These are phyloP conservation scores for Apamea monoglypha DNA, from an alignment of 2,888 invertebrate species.

Conservation along the genomic window DNA sequence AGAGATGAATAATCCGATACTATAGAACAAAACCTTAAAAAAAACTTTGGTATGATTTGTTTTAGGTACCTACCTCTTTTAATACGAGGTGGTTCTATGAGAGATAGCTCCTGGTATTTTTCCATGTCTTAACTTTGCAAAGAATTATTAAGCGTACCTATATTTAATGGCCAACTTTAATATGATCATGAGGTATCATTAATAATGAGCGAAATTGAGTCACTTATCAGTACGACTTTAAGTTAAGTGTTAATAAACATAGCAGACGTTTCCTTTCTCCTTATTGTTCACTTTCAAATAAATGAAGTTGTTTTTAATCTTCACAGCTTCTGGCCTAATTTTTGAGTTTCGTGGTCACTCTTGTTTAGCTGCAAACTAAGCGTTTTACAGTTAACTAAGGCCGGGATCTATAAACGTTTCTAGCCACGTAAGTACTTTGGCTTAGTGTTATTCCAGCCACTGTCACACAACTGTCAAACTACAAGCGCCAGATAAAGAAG, in stretches of 20 bases:
- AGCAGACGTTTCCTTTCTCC: neutral
- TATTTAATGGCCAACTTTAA: neutral
- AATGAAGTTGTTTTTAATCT: neutral
- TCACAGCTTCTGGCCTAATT: neutral
- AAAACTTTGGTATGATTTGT: neutral
- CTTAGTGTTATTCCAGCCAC: neutral
- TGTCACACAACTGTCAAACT: neutral
- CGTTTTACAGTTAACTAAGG: neutral
- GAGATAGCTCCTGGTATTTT: neutral
- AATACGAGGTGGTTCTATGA: neutral
- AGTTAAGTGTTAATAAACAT: neutral
- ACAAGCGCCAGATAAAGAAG: neutral
- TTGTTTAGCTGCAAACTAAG: neutral
- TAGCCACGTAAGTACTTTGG: neutral
- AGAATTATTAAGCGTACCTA: neutral
- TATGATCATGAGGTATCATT: neutral
- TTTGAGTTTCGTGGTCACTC: neutral
- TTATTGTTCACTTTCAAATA: neutral
- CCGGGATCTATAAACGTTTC: neutral
- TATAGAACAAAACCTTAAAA: neutral
- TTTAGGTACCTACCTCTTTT: neutral
- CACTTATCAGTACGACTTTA: neutral
- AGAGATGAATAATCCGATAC: neutral
- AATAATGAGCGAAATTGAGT: neutral
- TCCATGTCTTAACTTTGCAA: neutral